Evolutionary conservation across 2,888 invertebrate species (phyloP), one percentile per base, ranked within the genome.

Genomic region (Nymphalis urticae): DNA sequence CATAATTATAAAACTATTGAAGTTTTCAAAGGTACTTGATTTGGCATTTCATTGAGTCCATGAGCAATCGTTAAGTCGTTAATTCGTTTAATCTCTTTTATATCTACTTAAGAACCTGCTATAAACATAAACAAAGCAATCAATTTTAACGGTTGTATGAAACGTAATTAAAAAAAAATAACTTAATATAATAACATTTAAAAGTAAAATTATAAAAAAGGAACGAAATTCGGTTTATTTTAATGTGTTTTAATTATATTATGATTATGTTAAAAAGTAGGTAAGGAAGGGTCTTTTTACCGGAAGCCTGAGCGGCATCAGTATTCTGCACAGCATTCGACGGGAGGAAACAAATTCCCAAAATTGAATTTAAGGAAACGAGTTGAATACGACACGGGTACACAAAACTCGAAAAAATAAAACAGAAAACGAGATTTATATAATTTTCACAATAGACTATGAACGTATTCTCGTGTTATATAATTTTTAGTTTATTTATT

Each of bases 281-380:
- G 51, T 53, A 50, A 51, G 48, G 42, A 65, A 62, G 51, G 53
- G 62, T 71, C 65, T 65, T 71, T 87, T 68, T 63, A 61, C 59
- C 62, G 65, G 60, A 66, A 68, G 59, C 68, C 68, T 65, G 62
- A 83, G 54, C 71, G 16, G 63, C 87, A 92, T 92, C 88, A 92
- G 92, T 92, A 92, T 92, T 92, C 92, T 79, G 83, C 77, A 76
- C 89, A 82, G 83, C 84, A 82, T 85, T 85, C 89, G 84, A 83
- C 86, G 87, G 84, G 87, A 89, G 89, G 91, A 88, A 90, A 92
- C 92, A 92, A 92, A 92, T 92, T 92, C 89, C 89, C 92, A 91
- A 92, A 92, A 92, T 92, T 92, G 92, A 92, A 92, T 92, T 92
- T 92, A 90, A 87, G 83, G 90, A 88, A 92, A 92, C 92, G 91